Evolutionary conservation across 1,140 invertebrate species (phyloP), one percentile per base, ranked within the genome.

Genomic region (Bombus confusus): DNA sequence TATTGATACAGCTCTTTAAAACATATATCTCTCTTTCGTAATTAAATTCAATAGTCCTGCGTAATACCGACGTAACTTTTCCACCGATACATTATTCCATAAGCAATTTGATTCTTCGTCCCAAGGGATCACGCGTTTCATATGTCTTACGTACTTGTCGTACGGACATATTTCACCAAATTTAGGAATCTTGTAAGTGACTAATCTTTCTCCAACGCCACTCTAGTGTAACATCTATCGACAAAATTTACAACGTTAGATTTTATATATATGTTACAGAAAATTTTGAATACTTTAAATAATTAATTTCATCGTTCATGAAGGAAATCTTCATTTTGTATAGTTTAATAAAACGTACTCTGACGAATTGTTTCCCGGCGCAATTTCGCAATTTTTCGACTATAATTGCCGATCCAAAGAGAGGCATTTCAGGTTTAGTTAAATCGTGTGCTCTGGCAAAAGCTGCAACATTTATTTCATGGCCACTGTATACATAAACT

Each of bases 391-490:
- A 89, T 39, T 95, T 89, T 86, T 95, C 95, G 25, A 95, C 78
- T 64, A 95, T 83, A 12, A 94, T 89, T 0, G 95, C 95, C 12
- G 96, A 93, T 1, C 95, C 95, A 86, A 95, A 96, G 77, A 92
- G 91, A 0, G 96, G 96, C 69, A 96, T 94, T 66, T 95, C 95
- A 5, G 95, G 93, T 73, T 97, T 94, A 91, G 96, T 97, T 2
- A 97, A 95, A 34, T 96, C 95, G 34, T 97, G 92, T 0, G 96
- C 96, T 57, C 95, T 94, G 87, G 98, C 95, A n/a, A 98, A 89
- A 52, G 96, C 96, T 1, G 96, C 96, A 0, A 98, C 95, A 47
- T 97, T 97, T 66, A 96, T 96, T 90, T 98, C 97, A 91, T 98
- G 97, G 4, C 95, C 96, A 3, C 96, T 96, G 90, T 96, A 97